Percentiles rank a stretch among this genome's conserved stretches.
These are phyloP conservation scores for Drosophila paulistorum DNA, from an alignment of 1,140 invertebrate species.

Conservation along the genomic window DNA sequence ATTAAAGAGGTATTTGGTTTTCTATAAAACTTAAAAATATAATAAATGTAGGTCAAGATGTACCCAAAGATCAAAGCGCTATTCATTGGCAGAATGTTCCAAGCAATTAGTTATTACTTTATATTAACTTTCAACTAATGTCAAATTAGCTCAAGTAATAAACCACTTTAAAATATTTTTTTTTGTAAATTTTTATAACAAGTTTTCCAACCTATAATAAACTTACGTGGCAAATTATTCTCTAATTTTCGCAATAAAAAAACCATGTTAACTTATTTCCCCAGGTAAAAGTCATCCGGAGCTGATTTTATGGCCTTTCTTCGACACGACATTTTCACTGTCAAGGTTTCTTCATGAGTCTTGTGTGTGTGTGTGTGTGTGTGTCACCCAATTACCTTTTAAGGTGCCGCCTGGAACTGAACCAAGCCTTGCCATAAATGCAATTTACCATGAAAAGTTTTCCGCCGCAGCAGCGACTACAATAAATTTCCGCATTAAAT, in stretches of 20 bases:
- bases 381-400: slow-evolving; percentile 50
- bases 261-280: too few relatives aligned
- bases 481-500: slow-evolving; percentile 31
- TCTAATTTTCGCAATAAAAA: background rate
- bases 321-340: slow-evolving; percentile 50
- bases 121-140: too few relatives aligned
- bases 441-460: slow-evolving; percentile 19
- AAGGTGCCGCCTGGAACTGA: slow-evolving; percentile 43
- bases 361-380: slow-evolving; percentile 23
- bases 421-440: slow-evolving; percentile 15
- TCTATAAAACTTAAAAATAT: too few relatives aligned
- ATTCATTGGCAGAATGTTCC: too few relatives aligned
- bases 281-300: background rate
- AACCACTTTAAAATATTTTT: too few relatives aligned
- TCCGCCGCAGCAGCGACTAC: slow-evolving; percentile 17
- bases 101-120: too few relatives aligned
- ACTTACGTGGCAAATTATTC: background rate
- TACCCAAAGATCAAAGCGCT: too few relatives aligned
- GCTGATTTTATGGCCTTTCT: slow-evolving; percentile 24
- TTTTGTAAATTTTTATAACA: too few relatives aligned
- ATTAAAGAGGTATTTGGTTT: too few relatives aligned
- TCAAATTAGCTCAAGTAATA: too few relatives aligned
- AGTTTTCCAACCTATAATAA: background rate
- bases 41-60: too few relatives aligned
- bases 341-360: slow-evolving; percentile 43